Evolutionary conservation across 2,113 vertebrate species (phyloP).

Genomic region (Micronycteris hirsuta): DNA sequence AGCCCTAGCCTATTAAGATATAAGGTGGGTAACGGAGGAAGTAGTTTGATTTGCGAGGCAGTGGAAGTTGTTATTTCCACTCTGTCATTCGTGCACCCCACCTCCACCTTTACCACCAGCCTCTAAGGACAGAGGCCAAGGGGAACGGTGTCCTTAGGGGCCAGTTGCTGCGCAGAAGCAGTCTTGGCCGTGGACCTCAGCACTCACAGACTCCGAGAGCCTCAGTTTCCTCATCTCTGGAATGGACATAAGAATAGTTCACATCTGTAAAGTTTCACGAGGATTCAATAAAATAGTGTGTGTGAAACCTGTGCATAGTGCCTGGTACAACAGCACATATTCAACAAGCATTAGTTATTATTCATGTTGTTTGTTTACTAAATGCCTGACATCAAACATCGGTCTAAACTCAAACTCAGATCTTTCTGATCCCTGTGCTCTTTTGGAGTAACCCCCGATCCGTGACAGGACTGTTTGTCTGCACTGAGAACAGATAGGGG

Average conservation of each 20-base stretch:
- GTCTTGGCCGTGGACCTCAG: neutral
- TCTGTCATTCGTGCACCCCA: neutral
- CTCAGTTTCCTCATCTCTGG: neutral
- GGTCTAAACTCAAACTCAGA: neutral
- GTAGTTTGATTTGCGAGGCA: neutral
- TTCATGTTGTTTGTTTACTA: neutral
- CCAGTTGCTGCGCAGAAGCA: neutral
- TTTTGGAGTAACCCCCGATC: neutral
- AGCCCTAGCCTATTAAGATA: neutral
- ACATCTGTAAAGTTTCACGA: neutral
- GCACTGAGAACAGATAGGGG: neutral
- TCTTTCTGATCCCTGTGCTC: neutral
- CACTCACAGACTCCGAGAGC: neutral
- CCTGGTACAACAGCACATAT: neutral
- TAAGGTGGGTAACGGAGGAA: neutral
- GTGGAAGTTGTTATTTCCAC: neutral
- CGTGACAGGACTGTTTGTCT: slow-evolving; percentile 11
- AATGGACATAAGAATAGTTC: neutral
- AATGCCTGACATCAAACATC: neutral
- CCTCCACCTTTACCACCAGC: neutral
- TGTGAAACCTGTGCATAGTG: neutral
- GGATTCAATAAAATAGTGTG: neutral
- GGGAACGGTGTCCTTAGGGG: neutral
- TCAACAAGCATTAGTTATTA: neutral
- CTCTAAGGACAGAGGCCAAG: neutral